Percentiles rank a stretch among this genome's conserved stretches.
Conservation (phyloP, 2,888 invertebrate genomes). For the Sthenelais limicola region DNA sequence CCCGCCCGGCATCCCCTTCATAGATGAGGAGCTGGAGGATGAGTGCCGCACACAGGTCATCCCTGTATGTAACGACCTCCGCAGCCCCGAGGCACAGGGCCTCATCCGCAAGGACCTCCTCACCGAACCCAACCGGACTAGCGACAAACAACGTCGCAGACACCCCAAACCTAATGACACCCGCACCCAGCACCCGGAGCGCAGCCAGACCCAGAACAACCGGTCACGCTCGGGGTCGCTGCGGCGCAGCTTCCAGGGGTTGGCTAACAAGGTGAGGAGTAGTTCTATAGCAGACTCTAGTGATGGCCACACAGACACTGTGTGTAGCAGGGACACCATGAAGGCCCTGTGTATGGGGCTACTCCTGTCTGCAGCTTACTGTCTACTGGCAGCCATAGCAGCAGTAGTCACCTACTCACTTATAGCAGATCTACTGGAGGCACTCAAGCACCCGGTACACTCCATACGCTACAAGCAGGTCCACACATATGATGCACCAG, state of each 20-base stretch:
- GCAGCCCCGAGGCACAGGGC: conserved; percentile 27
- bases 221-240: conserved; percentile 4
- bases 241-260: conserved; percentile 11
- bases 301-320: neutral
- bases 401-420: conserved; percentile 30
- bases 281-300: neutral
- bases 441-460: conserved; percentile 15
- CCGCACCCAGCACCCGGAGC: neutral
- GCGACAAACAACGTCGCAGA: neutral
- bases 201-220: neutral
- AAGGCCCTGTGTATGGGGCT: neutral
- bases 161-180: conserved; percentile 16
- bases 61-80: conserved; percentile 25
- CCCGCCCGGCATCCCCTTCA: conserved; percentile 30
- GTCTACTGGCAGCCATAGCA: conserved; percentile 14
- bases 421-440: conserved; percentile 24
- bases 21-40: conserved; percentile 18
- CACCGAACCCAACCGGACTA: neutral
- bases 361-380: conserved; percentile 24
- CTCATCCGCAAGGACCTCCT: conserved; percentile 21
- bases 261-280: conserved; percentile 25
- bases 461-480: conserved; percentile 22
- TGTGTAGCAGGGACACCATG: neutral
- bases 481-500: conserved; percentile 4
- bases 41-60: conserved; percentile 4